Evolutionary conservation across 64 coral and sea anemone genomes (phyloP).

Genomic region (Montipora capricornis): DNA sequence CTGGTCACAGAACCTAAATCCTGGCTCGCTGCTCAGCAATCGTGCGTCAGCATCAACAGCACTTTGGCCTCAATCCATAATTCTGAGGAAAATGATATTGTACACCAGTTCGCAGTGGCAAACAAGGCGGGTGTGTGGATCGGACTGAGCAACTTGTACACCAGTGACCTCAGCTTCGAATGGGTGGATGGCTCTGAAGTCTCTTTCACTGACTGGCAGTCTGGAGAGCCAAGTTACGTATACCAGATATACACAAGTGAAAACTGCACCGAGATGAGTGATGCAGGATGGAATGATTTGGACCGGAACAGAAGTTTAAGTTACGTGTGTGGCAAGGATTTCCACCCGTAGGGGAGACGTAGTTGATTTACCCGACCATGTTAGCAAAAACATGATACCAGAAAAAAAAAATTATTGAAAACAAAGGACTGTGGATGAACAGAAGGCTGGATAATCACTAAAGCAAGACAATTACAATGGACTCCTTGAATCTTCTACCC

Average conservation of each 20-base stretch:
- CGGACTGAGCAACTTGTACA: slow-evolving; percentile 21
- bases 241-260: background rate
- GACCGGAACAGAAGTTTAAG: background rate
- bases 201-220: background rate
- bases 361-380: no score
- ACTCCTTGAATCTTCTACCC: no score
- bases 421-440: no score
- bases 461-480: no score
- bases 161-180: background rate
- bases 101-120: background rate
- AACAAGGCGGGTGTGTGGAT: background rate
- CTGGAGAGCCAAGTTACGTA: background rate
- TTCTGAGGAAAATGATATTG: background rate
- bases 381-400: no score
- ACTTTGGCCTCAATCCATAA: slow-evolving; percentile 14
- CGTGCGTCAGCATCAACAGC: background rate
- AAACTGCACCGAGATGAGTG: background rate
- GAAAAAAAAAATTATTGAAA: no score
- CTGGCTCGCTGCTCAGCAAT: background rate
- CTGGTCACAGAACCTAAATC: background rate
- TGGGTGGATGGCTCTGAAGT: background rate
- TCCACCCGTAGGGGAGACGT: background rate
- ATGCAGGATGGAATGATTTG: background rate
- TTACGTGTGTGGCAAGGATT: slow-evolving; percentile 16
- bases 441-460: no score